These are phyloP conservation scores for Linepithema humile DNA, from an alignment of 1,140 invertebrate species.

Conservation along the genomic window DNA sequence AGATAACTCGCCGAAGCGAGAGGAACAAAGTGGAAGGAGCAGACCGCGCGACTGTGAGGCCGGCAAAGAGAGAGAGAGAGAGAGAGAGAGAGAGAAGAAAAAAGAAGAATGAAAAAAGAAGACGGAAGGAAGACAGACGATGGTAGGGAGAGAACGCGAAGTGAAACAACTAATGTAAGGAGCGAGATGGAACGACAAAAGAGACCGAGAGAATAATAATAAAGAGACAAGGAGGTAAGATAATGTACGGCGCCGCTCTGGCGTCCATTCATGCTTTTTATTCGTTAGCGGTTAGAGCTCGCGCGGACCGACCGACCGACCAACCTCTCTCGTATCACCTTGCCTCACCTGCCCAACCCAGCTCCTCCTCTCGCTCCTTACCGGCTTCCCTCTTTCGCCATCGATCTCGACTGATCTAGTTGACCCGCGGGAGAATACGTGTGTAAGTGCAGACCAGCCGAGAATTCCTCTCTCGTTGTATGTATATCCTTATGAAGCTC, in stretches of 20 bases:
- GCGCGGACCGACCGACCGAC: neutral
- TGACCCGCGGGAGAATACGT: neutral
- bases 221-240: slow-evolving; percentile 72
- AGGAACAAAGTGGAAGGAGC: neutral
- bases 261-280: slow-evolving; percentile 78
- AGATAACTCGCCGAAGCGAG: slow-evolving; percentile 14
- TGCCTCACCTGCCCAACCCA: slow-evolving; percentile 53
- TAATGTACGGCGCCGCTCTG: slow-evolving; percentile 75
- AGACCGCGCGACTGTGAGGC: neutral
- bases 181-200: slow-evolving; percentile 49
- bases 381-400: slow-evolving; percentile 1
- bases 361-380: slow-evolving; percentile 53
- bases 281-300: slow-evolving; percentile 69
- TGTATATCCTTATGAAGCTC: neutral
- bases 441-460: neutral
- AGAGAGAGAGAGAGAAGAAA: neutral
- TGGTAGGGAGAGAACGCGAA: slow-evolving; percentile 41
- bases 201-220: slow-evolving; percentile 70
- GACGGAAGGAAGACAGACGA: slow-evolving; percentile 31
- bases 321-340: slow-evolving; percentile 24
- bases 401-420: neutral
- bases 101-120: slow-evolving; percentile 24
- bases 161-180: slow-evolving; percentile 38
- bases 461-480: neutral
- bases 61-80: slow-evolving; percentile 1